phyloP scores from a whole-genome alignment of 2,113 vertebrate species.

The Martes martes region DNA sequence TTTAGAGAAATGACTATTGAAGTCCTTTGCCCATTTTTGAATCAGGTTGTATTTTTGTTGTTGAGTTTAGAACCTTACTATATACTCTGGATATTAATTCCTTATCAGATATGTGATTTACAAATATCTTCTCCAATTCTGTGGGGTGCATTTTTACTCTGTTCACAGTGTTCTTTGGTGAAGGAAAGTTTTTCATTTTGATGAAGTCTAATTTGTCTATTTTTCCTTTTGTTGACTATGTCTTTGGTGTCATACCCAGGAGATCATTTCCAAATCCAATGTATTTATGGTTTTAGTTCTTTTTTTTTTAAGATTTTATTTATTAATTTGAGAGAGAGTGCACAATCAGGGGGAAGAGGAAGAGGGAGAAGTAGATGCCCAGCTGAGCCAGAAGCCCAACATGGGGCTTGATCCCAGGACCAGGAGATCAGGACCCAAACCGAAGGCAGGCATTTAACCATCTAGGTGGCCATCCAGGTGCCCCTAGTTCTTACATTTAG shows the following conservation, averaged over 20 bases:
- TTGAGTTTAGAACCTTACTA: neutral
- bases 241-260: neutral
- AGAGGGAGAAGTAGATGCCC: too few relatives aligned
- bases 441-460: too few relatives aligned
- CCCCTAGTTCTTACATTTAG: neutral
- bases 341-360: too few relatives aligned
- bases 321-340: too few relatives aligned
- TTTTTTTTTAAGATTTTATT: too few relatives aligned
- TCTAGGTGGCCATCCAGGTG: too few relatives aligned
- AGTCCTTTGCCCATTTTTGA: neutral
- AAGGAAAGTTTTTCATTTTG: neutral
- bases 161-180: neutral
- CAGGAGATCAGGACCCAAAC: too few relatives aligned
- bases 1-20: neutral
- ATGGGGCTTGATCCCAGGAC: too few relatives aligned
- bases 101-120: neutral
- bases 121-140: neutral
- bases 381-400: too few relatives aligned
- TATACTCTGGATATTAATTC: neutral
- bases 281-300: neutral
- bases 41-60: neutral
- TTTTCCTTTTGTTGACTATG: neutral
- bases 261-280: neutral
- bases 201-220: neutral
- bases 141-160: neutral